A percentile compares a stretch with the other conserved stretches of the same genome.
Evolutionary conservation across 53 echinoderm and acorn worm species (phyloP).

Genomic region (Temnopleurus reevesii): DNA sequence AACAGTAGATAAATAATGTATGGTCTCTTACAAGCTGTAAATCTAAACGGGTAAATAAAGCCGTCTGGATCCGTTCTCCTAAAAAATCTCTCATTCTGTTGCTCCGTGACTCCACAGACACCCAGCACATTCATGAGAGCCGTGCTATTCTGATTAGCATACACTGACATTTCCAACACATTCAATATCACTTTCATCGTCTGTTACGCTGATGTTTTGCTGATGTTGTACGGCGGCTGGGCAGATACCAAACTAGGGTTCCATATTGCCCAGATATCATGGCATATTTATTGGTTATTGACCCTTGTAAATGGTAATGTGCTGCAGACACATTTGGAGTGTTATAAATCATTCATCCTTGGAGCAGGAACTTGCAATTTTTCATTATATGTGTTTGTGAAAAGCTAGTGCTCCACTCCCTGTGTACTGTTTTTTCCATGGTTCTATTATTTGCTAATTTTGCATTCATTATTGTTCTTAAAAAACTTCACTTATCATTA

Average conservation of each 20-base stretch:
- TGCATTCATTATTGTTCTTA: too few relatives aligned
- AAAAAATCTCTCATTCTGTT: neutral
- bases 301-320: neutral
- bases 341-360: neutral
- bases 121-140: slow-evolving; percentile 1
- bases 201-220: neutral
- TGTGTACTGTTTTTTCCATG: too few relatives aligned
- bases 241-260: neutral
- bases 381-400: too few relatives aligned
- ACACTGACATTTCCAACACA: slow-evolving; percentile 44
- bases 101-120: neutral
- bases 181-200: slow-evolving; percentile 7
- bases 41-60: neutral
- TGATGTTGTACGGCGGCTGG: too few relatives aligned
- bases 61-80: neutral
- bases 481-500: too few relatives aligned
- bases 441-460: too few relatives aligned
- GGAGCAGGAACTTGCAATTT: too few relatives aligned
- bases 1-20: neutral
- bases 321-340: neutral
- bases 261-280: neutral
- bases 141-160: slow-evolving; percentile 31
- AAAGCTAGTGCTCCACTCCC: too few relatives aligned
- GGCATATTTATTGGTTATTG: neutral
- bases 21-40: neutral